Evolutionary conservation across 2,113 vertebrate species (phyloP).

Genomic region (Fregata magnificens): DNA sequence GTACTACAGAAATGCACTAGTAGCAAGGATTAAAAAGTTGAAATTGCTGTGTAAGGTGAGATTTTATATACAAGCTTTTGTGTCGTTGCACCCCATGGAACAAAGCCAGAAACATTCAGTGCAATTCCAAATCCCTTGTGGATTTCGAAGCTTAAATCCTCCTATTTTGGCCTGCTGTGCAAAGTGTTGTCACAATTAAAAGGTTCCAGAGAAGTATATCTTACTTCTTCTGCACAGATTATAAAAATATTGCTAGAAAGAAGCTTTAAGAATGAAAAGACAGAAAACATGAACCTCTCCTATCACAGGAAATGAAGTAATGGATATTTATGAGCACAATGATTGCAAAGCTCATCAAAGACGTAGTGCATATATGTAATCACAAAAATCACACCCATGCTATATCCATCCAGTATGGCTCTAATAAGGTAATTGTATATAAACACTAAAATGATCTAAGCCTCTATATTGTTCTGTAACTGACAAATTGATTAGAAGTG

Average conservation of each 20-base stretch:
- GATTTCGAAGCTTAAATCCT: not conserved
- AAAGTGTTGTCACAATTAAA: not conserved
- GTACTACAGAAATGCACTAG: not conserved
- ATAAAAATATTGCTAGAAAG: not conserved
- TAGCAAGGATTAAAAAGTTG: not conserved
- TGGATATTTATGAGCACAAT: not conserved
- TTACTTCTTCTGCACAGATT: not conserved
- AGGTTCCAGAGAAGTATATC: not conserved
- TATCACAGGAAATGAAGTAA: not conserved
- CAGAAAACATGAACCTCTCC: not conserved
- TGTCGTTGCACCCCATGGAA: not conserved
- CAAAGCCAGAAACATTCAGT: not conserved
- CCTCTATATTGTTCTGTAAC: not conserved
- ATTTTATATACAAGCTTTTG: not conserved
- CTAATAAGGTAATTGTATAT: not conserved
- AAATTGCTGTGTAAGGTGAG: not conserved
- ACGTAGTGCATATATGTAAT: not conserved
- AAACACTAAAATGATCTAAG: not conserved
- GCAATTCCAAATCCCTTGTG: not conserved
- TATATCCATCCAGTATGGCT: not conserved
- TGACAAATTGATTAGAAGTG: not conserved
- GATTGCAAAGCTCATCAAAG: not conserved
- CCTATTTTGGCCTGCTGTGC: not conserved
- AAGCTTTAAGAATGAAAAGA: not conserved
- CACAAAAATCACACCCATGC: not conserved